Evolutionary conservation across 2,888 invertebrate genomes (phyloP), one percentile per base, ranked within the genome.

Genomic region (Callyntrura sp.): DNA sequence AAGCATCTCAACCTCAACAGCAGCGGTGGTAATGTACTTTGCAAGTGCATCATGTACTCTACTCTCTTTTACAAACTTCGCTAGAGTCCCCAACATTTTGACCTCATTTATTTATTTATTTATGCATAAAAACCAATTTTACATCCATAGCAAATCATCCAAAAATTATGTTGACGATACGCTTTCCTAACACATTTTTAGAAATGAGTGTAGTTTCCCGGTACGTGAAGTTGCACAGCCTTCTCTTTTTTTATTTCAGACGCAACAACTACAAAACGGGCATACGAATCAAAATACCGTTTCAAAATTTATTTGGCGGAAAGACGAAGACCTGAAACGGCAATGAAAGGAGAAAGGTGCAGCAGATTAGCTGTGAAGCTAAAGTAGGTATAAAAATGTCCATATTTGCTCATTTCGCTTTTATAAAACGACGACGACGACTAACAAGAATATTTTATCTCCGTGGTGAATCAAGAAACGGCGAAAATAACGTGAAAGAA

Each of bases 61-160:
- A 35, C 20, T 60, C 2, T 3, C 23, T 60, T 60, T n/a, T n/a
- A n/a, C 9, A 48, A 73, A 45, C 17, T 14, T 73, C 45, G n/a
- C 43, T 70, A 43, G 20, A 73, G 73, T 45, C 73, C 45, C 20
- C 23, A 28, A 45, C 73, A 45, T 73, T 48, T 73, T 73, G 73
- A 73, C 73, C 73, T 73, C 73, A 23, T 73, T 73, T 73, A 48
- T 73, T 12, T n/a, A 17, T 73, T 73, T 73, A 73, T 73, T 73
- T 48, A n/a, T n/a, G n/a, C n/a, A 73, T 73, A 73, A 73, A 57
- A 73, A 43, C 20, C 43, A 73, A 73, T 48, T 48, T 73, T 73
- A 73, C 48, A 14, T 12, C 8, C 23, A 11, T 48, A n/a, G 11
- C 20, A 48, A 20, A 25, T 62, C 28, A 65, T 28, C 11, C 28